Base-by-base conservation (phyloP, 1,140 invertebrate genomes). In the Calephelis nemesis region DNA sequence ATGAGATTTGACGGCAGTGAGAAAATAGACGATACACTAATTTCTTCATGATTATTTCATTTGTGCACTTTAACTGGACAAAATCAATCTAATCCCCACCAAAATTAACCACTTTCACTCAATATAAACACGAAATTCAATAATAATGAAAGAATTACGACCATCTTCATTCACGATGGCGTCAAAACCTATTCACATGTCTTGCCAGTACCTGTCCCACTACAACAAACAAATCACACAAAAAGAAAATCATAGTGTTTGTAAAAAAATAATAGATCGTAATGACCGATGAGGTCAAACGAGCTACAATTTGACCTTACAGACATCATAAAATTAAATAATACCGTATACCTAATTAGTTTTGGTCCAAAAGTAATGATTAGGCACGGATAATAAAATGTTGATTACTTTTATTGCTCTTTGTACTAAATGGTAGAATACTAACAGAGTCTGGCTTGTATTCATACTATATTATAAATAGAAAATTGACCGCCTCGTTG, bases 341-440 rank as follows among this genome's bases (percentile, higher is more conserved):
- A 54, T 54, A 50, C 49, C 13, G 15, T 50, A 50, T 50, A 54
- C 50, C 50, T 54, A 54, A 54, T 54, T 13, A 54, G 50, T 54
- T 54, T 54, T 54, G 50, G 50, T 54, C 52, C 68, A 73, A 74
- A 72, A 77, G 69, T 74, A 75, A 62, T 75, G 63, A 77, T 79
- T 81, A 76, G 77, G 68, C 47, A 83, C 69, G 77, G 68, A 39
- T 74, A 76, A 83, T 82, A 81, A 77, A 76, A 74, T 67, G 45
- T 68, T 54, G 62, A 74, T 69, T 71, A 71, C 67, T 67, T 69
- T 62, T 67, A 48, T 52, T 62, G 62, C 54, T 69, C 64, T 69
- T 19, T 54, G 50, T 19, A 50, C 49, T 3, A 50, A 15, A n/a
- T 50, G 13, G 7, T 50, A 50, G 7, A 7, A 15, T 15, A 13